Conservation (phyloP, 2,113 vertebrate species). For the Colossoma macropomum region DNA sequence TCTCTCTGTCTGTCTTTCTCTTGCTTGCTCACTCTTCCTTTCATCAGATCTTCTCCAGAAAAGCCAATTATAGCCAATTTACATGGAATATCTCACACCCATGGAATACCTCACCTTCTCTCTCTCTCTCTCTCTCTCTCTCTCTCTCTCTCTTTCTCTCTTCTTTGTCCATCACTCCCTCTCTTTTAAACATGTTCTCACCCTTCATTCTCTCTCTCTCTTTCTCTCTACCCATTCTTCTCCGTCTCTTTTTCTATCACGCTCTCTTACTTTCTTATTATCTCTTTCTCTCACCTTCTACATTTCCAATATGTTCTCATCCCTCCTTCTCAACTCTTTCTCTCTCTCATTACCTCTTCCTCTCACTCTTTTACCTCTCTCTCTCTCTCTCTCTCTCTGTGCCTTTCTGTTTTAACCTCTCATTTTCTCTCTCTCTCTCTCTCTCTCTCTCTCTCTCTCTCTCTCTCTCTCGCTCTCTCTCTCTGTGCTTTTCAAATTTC, state of each 20-base stretch:
- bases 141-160: too few relatives aligned
- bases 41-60: background rate
- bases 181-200: too few relatives aligned
- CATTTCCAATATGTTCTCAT: too few relatives aligned
- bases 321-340: too few relatives aligned
- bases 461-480: constrained; percentile 46
- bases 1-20: background rate
- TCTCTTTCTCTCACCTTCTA: too few relatives aligned
- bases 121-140: too few relatives aligned
- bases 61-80: background rate
- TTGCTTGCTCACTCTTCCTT: constrained; percentile 47
- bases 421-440: background rate
- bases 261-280: background rate
- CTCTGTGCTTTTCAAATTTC: too few relatives aligned
- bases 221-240: background rate
- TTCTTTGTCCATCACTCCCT: too few relatives aligned
- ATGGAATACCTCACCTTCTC: too few relatives aligned
- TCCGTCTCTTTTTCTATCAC: background rate
- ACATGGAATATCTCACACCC: too few relatives aligned
- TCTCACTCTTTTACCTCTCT: background rate
- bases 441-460: too few relatives aligned
- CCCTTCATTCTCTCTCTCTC: constrained; percentile 48
- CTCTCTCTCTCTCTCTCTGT: background rate
- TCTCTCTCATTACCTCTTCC: too few relatives aligned
- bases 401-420: background rate